These are phyloP conservation scores for Rhamnusium bicolor DNA, from an alignment of 2,888 invertebrate genomes.

Conservation along the genomic window DNA sequence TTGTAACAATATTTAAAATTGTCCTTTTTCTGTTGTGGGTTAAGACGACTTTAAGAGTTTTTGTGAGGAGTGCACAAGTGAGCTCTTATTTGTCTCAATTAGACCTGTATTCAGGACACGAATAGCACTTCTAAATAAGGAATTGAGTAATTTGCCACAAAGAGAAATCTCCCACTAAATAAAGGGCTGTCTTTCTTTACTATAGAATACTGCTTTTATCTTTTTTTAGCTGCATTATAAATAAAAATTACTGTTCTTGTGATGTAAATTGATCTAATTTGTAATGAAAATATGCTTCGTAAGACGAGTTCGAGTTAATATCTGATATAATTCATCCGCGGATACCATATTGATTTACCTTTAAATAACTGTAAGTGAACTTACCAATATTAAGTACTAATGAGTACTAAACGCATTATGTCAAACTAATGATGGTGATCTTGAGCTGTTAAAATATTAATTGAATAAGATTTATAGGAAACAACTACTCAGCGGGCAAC, in stretches of 20 bases:
- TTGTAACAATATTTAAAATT: neutral
- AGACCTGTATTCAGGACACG: constrained; percentile 32
- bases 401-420: too few species aligned
- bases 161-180: constrained; percentile 26
- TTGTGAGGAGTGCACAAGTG: constrained; percentile 10
- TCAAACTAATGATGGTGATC: too few species aligned
- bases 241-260: constrained; percentile 3
- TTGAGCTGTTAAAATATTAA: too few species aligned
- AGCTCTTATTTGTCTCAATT: constrained; percentile 35
- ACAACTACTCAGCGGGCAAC: too few species aligned
- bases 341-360: neutral
- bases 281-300: neutral
- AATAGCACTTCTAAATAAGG: constrained; percentile 32
- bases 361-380: too few species aligned
- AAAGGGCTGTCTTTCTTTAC: constrained; percentile 14
- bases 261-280: constrained; percentile 5
- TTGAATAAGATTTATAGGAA: too few species aligned
- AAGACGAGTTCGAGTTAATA: neutral
- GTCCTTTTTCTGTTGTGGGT: neutral
- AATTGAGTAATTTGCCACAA: constrained; percentile 31
- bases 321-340: neutral
- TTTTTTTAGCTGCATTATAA: constrained; percentile 6
- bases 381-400: too few species aligned
- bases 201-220: constrained; percentile 9
- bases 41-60: constrained; percentile 2